These are phyloP conservation scores for Drosophila tristis DNA, from an alignment of 1,140 invertebrate genomes.

Conservation along the genomic window DNA sequence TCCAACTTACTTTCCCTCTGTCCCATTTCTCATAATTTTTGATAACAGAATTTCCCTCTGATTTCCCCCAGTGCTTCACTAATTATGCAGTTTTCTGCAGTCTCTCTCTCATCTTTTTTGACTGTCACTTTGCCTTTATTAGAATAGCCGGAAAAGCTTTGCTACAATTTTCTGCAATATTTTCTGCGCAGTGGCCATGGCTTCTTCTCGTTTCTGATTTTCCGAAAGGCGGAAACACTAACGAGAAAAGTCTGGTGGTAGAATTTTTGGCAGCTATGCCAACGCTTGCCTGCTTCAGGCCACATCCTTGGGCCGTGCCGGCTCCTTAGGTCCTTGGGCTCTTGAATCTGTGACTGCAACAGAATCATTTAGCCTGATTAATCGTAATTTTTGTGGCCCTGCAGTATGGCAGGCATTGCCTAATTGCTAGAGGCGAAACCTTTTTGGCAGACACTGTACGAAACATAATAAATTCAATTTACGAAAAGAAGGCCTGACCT, in stretches of 20 bases:
- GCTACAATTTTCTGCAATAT: constrained; percentile 48
- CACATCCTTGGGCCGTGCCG: not conserved
- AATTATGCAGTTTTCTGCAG: constrained; percentile 59
- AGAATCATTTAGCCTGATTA: constrained; percentile 56
- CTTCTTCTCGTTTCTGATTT: constrained; percentile 11
- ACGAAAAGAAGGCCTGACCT: not conserved
- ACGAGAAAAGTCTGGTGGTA: constrained; percentile 58
- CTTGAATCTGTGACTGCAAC: not conserved
- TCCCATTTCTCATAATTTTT: constrained; percentile 1
- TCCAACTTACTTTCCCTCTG: not conserved
- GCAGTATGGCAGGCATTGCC: constrained; percentile 8
- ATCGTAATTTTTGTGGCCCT: constrained; percentile 29
- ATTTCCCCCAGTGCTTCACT: constrained; percentile 51
- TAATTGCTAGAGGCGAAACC: constrained; percentile 36
- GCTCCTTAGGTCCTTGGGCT: not conserved
- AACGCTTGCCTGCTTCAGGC: constrained; percentile 7
- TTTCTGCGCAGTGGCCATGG: constrained; percentile 35
- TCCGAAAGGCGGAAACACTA: constrained; percentile 54
- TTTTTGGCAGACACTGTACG: not conserved
- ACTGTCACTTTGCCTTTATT: constrained; percentile 53
- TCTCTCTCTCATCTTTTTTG: constrained; percentile 30
- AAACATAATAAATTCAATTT: constrained; percentile 68
- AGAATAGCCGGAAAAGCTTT: constrained; percentile 38
- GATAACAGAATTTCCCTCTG: constrained; percentile 22
- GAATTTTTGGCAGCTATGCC: constrained; percentile 41